Conservation (phyloP, 2,797 vertebrate genomes). For the Ambastaia sidthimunki region DNA sequence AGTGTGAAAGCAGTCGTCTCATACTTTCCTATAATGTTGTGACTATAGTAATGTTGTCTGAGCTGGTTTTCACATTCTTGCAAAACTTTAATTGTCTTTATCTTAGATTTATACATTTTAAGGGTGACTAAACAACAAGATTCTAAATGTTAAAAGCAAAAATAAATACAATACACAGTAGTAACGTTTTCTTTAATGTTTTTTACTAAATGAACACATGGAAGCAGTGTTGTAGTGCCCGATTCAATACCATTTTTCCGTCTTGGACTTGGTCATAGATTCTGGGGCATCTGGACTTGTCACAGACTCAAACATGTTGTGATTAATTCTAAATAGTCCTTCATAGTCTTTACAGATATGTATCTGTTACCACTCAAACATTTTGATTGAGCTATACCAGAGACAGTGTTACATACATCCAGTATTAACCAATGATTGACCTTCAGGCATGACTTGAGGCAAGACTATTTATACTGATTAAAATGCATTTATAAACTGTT, state of each 20-base stretch:
- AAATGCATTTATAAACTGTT: not conserved
- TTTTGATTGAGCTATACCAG: not conserved
- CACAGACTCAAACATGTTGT: not conserved
- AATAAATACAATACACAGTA: not conserved
- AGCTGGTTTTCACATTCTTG: not conserved
- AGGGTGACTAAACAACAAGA: not conserved
- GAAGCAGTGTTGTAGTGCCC: not conserved
- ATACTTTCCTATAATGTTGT: conserved; percentile 14
- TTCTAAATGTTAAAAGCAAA: not conserved
- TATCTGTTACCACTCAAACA: too few species aligned
- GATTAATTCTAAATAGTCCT: not conserved
- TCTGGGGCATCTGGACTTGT: not conserved
- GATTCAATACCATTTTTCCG: not conserved
- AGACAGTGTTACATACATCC: not conserved
- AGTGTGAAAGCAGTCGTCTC: conserved; percentile 34
- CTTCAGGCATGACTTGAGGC: not conserved
- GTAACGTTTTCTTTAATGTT: not conserved
- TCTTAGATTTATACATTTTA: not conserved
- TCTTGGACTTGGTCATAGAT: not conserved
- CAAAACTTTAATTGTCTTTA: too few species aligned
- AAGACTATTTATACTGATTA: not conserved
- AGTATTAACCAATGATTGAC: not conserved
- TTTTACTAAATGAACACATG: not conserved
- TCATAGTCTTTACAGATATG: too few species aligned
- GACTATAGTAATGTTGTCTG: not conserved